These are phyloP conservation scores for Crypturellus undulatus DNA, from an alignment of 2,113 vertebrate genomes.

Conservation along the genomic window DNA sequence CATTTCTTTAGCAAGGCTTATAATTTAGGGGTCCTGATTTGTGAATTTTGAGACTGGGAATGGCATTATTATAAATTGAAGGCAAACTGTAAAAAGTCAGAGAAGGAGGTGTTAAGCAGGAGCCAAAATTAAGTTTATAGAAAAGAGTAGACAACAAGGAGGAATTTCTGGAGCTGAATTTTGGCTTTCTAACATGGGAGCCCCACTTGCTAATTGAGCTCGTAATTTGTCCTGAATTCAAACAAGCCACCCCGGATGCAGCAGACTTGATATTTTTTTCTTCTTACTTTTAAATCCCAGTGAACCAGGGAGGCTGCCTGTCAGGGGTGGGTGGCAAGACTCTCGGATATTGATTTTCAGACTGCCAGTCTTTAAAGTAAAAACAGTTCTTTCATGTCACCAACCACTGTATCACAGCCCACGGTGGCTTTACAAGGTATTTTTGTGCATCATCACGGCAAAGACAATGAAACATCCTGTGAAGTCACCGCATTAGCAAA, in stretches of 20 bases:
- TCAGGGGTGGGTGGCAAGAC: not conserved
- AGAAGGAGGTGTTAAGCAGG: not conserved
- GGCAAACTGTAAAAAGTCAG: not conserved
- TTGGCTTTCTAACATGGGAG: not conserved
- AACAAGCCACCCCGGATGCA: not conserved
- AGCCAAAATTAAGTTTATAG: not conserved
- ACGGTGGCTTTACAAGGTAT: constrained; percentile 19
- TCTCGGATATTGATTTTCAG: constrained; percentile 23
- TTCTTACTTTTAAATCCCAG: not conserved
- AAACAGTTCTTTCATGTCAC: not conserved
- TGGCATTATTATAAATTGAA: not conserved
- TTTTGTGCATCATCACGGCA: constrained; percentile 32
- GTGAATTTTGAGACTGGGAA: not conserved
- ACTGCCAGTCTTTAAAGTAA: not conserved
- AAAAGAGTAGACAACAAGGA: not conserved
- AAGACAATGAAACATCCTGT: constrained; percentile 69
- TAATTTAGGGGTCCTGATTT: not conserved
- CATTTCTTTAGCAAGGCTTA: not conserved
- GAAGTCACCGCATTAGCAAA: constrained; percentile 53
- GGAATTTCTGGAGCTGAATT: not conserved
- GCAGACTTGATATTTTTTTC: not conserved
- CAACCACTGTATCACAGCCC: constrained; percentile 12
- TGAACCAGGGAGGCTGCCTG: not conserved
- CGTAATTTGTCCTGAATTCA: not conserved
- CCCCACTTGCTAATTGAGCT: not conserved